These are phyloP conservation scores for Drosophila prosaltans DNA, from an alignment of 1,140 invertebrate species.

Conservation along the genomic window DNA sequence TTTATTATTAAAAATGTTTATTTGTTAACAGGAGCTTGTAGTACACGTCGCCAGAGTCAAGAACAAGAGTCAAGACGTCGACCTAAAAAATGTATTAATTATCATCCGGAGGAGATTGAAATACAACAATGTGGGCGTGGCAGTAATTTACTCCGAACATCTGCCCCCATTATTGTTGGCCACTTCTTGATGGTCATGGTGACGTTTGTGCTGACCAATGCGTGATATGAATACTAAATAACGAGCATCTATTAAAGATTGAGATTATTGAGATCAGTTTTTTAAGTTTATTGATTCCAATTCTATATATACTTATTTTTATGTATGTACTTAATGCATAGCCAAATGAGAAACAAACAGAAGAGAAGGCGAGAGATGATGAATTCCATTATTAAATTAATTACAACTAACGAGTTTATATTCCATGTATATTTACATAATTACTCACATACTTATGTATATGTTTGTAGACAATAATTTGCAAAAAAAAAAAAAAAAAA, in stretches of 20 bases:
- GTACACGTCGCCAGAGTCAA: slow-evolving; percentile 84
- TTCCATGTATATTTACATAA: slow-evolving; percentile 11
- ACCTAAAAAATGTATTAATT: slow-evolving; percentile 92
- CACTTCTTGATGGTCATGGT: slow-evolving; percentile 76
- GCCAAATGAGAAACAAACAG: slow-evolving; percentile 29
- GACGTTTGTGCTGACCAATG: slow-evolving; percentile 73
- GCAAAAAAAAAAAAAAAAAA: slow-evolving; percentile 28
- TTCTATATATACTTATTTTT: not conserved
- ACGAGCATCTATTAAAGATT: slow-evolving; percentile 3
- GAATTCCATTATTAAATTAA: slow-evolving; percentile 23
- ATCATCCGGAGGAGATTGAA: slow-evolving; percentile 93
- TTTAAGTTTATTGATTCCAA: slow-evolving; percentile 40
- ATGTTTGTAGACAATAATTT: slow-evolving; percentile 81
- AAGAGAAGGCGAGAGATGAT: slow-evolving; percentile 40
- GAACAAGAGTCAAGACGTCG: slow-evolving; percentile 87
- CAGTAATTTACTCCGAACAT: slow-evolving; percentile 64
- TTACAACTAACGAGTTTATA: slow-evolving; percentile 50
- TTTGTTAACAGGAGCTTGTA: slow-evolving; percentile 79
- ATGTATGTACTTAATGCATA: slow-evolving; percentile 17
- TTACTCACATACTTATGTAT: slow-evolving; percentile 28
- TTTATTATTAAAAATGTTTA: not conserved
- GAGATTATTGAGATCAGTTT: slow-evolving; percentile 17
- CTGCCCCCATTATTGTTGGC: slow-evolving; percentile 60
- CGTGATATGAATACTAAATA: slow-evolving; percentile 75
- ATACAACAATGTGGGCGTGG: slow-evolving; percentile 88